A percentile compares a stretch with the other conserved stretches of the same genome.
phyloP scores from a whole-genome alignment of 2,113 vertebrate genomes.

The Pseudolaguvia tuberculata region DNA sequence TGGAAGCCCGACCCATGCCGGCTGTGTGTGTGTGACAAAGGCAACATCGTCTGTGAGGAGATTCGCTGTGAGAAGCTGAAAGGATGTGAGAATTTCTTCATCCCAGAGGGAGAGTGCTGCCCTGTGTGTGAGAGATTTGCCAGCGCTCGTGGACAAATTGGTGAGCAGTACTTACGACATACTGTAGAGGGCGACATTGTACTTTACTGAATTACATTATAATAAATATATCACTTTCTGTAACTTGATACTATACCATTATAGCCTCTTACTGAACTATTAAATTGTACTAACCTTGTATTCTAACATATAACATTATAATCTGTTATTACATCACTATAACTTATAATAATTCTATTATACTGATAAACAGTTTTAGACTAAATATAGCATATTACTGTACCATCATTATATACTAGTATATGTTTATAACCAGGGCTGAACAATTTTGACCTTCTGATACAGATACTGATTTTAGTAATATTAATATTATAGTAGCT shows the following conservation, averaged over 20 bases:
- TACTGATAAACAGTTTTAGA: too few species aligned
- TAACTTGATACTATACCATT: too few species aligned
- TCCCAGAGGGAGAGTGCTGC: slow-evolving; percentile 84
- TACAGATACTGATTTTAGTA: too few species aligned
- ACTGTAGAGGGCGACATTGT: slow-evolving; percentile 14
- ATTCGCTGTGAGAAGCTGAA: slow-evolving; percentile 75
- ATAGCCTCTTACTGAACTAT: too few species aligned
- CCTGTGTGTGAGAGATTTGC: slow-evolving; percentile 73
- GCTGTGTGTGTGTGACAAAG: slow-evolving; percentile 87
- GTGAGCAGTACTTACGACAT: slow-evolving; percentile 49
- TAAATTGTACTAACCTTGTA: neutral
- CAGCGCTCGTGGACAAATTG: slow-evolving; percentile 58
- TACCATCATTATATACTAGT: too few species aligned
- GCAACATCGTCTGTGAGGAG: slow-evolving; percentile 83
- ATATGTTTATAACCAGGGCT: too few species aligned
- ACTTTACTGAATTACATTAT: neutral
- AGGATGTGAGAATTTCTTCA: slow-evolving; percentile 75
- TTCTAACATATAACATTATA: neutral
- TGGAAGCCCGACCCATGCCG: slow-evolving; percentile 60
- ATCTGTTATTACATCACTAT: neutral
- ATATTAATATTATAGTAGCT: too few species aligned
- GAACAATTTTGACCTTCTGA: too few species aligned
- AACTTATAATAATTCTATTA: neutral
- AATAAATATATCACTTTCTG: neutral
- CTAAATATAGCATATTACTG: too few species aligned